Evolutionary conservation across 2,113 vertebrate genomes (phyloP), one percentile per base, ranked within the genome.

Genomic region (Prionailurus viverrinus): DNA sequence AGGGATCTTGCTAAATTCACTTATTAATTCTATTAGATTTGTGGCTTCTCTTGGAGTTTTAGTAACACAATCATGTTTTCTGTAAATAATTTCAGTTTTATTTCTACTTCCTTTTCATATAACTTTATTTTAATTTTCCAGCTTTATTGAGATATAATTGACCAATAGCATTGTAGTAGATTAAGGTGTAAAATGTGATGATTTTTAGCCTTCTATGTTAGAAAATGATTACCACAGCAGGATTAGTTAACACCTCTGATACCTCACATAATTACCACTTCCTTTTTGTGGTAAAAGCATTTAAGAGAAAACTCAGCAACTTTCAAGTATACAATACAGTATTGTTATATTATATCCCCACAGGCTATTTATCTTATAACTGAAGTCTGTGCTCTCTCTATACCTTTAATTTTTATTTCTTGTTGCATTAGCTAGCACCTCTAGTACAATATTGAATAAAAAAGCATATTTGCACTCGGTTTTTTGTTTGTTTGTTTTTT

Each of bases 321-420:
- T 66, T 66, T 48, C 18, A 66, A 48, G 39, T 68, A 36, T 89
- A 11, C 9, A 65, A 51, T 90, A 29, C 23, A 36, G 15, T 90
- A 90, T 65, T 68, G 33, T 68, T 21, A 29, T 80, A 48, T 29
- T 80, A 39, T 5, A 91, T 55, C 27, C 78, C 19, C 27, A 91
- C 66, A 58, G 25, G 27, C 69, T 58, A 58, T 69, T 81, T 51
- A 51, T 68, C 63, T 84, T 84, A 36, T 78, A 90, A 78, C 21
- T 78, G 31, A 65, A 78, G 55, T 90, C 61, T 16, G 21, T 65
- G 41, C 21, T 31, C 31, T 78, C 31, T 14, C 29, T 27, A n/a
- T 65, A 65, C 18, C 36, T 79, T 85, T 95, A 82, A 51, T 39
- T 89, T 94, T 41, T 74, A 23, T 82, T 65, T 82, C n/a, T 82